Percentiles rank a stretch among this genome's conserved stretches.
These are phyloP conservation scores for Cyanistes caeruleus DNA, from an alignment of 2,113 vertebrate genomes.

Conservation along the genomic window DNA sequence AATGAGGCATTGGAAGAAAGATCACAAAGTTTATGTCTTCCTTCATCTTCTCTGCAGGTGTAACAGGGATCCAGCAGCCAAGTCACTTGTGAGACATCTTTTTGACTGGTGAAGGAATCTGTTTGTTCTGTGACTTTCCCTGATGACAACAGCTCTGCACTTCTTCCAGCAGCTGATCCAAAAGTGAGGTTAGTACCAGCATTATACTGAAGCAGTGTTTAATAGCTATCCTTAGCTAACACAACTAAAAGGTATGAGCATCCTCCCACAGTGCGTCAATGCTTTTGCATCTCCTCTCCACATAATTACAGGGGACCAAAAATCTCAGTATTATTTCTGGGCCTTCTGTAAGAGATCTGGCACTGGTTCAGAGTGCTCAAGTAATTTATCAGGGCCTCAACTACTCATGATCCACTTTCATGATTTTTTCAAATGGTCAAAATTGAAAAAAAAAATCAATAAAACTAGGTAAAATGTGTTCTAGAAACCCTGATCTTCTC, in stretches of 20 bases:
- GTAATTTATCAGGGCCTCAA: not conserved
- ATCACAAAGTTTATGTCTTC: not conserved
- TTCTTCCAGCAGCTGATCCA: not conserved
- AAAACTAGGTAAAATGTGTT: not conserved
- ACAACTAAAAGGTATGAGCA: not conserved
- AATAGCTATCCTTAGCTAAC: not conserved
- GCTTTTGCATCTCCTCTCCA: not conserved
- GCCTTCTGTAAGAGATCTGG: not conserved
- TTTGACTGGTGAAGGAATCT: not conserved
- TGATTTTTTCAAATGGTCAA: not conserved
- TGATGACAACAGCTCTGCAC: not conserved
- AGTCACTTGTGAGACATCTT: not conserved
- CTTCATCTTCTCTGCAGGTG: not conserved
- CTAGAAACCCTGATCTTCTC: not conserved
- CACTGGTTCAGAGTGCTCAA: not conserved
- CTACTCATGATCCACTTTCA: not conserved
- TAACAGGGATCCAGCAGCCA: not conserved
- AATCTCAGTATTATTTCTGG: not conserved
- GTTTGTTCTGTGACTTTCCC: not conserved
- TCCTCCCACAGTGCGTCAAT: not conserved
- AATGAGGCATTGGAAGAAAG: not conserved
- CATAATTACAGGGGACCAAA: not conserved
- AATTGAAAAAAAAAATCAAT: not conserved
- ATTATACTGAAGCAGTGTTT: not conserved
- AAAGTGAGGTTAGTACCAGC: not conserved